Percentiles rank a stretch among this genome's conserved stretches.
Conservation (phyloP, 2,797 vertebrate species). For the Miichthys miiuy region DNA sequence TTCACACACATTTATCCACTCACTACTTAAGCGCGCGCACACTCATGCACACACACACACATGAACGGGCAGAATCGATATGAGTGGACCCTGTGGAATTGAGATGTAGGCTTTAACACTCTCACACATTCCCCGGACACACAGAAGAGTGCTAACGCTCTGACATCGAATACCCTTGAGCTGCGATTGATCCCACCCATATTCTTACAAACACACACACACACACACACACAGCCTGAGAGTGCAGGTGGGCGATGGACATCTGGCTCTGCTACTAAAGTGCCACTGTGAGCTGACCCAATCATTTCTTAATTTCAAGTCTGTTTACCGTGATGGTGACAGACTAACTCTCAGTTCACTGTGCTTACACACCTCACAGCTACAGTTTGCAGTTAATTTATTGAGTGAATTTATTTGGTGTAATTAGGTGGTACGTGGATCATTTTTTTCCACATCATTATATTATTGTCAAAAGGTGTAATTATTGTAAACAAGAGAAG, state of each 20-base stretch:
- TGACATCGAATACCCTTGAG: conserved; percentile 70
- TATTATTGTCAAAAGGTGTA: conserved; percentile 49
- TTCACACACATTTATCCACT: neutral
- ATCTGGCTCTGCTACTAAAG: conserved; percentile 60
- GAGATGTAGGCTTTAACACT: conserved; percentile 59
- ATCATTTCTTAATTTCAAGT: conserved; percentile 34
- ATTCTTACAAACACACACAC: conserved; percentile 18
- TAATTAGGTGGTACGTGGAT: conserved; percentile 31
- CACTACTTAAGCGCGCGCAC: conserved; percentile 7
- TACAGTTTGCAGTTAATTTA: conserved; percentile 7
- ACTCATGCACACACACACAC: conserved; percentile 24
- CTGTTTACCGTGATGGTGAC: conserved; percentile 26
- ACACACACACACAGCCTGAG: conserved; percentile 16
- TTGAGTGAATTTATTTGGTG: conserved; percentile 17
- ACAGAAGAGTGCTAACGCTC: conserved; percentile 46
- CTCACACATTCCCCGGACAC: conserved; percentile 55
- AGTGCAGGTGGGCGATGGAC: conserved; percentile 62
- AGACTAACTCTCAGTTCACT: conserved; percentile 7
- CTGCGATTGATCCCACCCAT: conserved; percentile 48
- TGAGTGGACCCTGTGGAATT: conserved; percentile 44
- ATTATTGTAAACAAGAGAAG: conserved; percentile 45
- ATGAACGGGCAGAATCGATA: conserved; percentile 58
- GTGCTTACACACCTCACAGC: neutral
- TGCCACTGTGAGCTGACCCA: conserved; percentile 34
- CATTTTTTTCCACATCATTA: conserved; percentile 20